A percentile compares a stretch with the other conserved stretches of the same genome.
Evolutionary conservation across 1,140 invertebrate genomes (phyloP).

Genomic region (Drosophila repleta): DNA sequence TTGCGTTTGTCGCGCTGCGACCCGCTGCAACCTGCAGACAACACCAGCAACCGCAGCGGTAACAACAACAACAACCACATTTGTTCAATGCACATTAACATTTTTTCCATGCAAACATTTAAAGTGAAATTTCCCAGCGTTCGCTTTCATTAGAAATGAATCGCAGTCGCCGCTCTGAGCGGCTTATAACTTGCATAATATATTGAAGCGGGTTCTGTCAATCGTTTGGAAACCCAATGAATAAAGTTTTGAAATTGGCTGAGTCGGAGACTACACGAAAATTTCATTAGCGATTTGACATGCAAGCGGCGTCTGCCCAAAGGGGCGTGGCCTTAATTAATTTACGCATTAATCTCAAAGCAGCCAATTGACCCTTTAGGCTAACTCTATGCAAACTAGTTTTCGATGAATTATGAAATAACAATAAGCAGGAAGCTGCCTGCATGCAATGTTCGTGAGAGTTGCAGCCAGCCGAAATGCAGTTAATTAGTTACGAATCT

Average conservation of each 20-base stretch:
- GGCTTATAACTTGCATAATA: conserved; percentile 57
- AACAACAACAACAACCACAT: conserved; percentile 54
- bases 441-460: conserved; percentile 19
- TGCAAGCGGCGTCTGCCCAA: conserved; percentile 14
- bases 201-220: conserved; percentile 66
- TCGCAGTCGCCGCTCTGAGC: conserved; percentile 18
- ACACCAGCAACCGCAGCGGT: conserved; percentile 24
- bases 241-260: conserved; percentile 38
- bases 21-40: conserved; percentile 62
- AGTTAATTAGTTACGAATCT: conserved; percentile 35
- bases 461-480: conserved; percentile 16
- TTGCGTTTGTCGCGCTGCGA: conserved; percentile 51
- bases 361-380: conserved; percentile 45
- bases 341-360: conserved; percentile 46
- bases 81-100: conserved; percentile 76
- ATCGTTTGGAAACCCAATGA: conserved; percentile 32
- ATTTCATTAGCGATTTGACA: conserved; percentile 59
- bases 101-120: conserved; percentile 54
- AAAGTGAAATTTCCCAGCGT: conserved; percentile 74
- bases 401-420: conserved; percentile 62
- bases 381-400: conserved; percentile 60
- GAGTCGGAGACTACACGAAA: conserved; percentile 56
- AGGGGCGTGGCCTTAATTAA: conserved; percentile 51
- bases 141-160: conserved; percentile 79
- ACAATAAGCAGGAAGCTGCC: conserved; percentile 71